Conservation (phyloP, 2,888 invertebrate species). For the Spilarctia lutea region DNA sequence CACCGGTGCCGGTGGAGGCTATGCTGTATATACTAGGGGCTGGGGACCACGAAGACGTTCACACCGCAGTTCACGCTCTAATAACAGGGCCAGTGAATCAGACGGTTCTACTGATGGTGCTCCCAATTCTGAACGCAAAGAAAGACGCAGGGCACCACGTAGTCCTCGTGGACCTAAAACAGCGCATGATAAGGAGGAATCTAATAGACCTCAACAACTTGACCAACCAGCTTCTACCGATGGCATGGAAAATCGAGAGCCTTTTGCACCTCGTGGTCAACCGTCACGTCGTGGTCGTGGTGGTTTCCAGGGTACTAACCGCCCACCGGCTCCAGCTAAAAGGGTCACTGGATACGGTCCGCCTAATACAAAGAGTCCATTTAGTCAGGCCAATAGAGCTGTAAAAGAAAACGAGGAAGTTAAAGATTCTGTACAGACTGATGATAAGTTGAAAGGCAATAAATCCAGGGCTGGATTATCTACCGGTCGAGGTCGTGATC, state of each 20-base stretch:
- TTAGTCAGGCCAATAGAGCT: constrained; percentile 84
- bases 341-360: constrained; percentile 92
- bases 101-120: constrained; percentile 92
- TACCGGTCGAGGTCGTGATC: constrained; percentile 83
- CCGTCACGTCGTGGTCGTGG: constrained; percentile 95
- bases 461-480: constrained; percentile 90
- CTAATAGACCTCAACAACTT: constrained; percentile 55
- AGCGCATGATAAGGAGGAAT: constrained; percentile 85
- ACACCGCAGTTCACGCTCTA: constrained; percentile 80
- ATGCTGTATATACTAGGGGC: constrained; percentile 81
- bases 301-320: constrained; percentile 77
- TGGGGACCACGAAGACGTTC: constrained; percentile 82
- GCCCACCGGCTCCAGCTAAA: constrained; percentile 85
- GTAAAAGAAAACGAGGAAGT: constrained; percentile 75
- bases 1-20: constrained; percentile 64
- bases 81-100: constrained; percentile 88
- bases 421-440: constrained; percentile 72
- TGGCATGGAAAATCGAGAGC: constrained; percentile 87
- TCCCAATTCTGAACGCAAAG: constrained; percentile 84
- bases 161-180: constrained; percentile 87
- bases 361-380: constrained; percentile 93
- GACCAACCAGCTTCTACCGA: constrained; percentile 65
- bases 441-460: constrained; percentile 89
- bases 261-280: constrained; percentile 95
- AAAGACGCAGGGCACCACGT: constrained; percentile 84